phyloP scores from a whole-genome alignment of 2,888 invertebrate species.

The Drosophila fungiperda region DNA sequence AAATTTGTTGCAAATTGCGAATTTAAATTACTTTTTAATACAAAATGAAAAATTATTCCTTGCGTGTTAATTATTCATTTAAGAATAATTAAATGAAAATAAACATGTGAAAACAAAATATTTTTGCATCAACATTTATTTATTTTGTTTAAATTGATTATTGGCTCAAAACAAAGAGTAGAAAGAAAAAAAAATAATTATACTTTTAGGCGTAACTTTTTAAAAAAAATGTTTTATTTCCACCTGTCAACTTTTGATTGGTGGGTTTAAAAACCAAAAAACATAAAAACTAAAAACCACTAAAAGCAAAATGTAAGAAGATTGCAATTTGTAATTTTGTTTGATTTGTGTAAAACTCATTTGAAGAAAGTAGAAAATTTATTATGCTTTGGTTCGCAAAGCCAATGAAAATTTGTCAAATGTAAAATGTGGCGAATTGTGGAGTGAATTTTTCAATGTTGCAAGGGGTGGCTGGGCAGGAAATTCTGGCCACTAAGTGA shows the following conservation, averaged over 20 bases:
- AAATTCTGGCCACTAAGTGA: slow-evolving; percentile 51
- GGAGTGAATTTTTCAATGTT: background rate
- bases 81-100: too few species aligned
- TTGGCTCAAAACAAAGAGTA: too few species aligned
- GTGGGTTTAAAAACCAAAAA: background rate
- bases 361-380: slow-evolving; percentile 70
- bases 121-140: background rate
- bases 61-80: background rate
- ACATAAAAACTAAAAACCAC: background rate
- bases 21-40: background rate
- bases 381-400: slow-evolving; percentile 64
- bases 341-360: slow-evolving; percentile 65
- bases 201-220: too few species aligned
- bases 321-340: background rate
- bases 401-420: slow-evolving; percentile 68
- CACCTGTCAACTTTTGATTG: background rate
- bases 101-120: background rate
- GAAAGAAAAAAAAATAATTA: too few species aligned
- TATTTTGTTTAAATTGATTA: too few species aligned
- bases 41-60: background rate
- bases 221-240: too few species aligned
- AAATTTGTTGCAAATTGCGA: background rate
- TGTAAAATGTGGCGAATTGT: slow-evolving; percentile 38
- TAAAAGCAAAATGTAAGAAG: background rate
- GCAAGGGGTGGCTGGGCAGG: slow-evolving; percentile 7